Evolutionary conservation across 2,797 vertebrate genomes (phyloP).

Genomic region (Acanthurus leucopareius): DNA sequence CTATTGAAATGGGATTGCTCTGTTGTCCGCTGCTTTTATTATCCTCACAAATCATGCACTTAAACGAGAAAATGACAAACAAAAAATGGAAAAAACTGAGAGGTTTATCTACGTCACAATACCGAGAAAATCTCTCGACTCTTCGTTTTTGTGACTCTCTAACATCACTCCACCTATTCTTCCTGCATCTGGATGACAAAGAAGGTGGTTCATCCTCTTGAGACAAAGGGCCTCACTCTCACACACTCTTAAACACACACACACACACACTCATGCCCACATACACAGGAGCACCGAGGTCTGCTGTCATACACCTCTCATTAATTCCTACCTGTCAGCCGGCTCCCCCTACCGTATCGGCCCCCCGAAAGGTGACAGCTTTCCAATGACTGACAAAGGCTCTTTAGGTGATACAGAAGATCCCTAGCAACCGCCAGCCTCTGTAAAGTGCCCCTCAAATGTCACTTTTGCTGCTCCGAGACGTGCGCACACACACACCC

Average conservation of each 20-base stretch:
- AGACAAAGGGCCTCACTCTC: slow-evolving; percentile 81
- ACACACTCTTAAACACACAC: slow-evolving; percentile 61
- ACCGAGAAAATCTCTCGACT: slow-evolving; percentile 11
- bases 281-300: slow-evolving; percentile 75
- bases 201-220: slow-evolving; percentile 79
- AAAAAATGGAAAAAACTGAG: slow-evolving; percentile 13
- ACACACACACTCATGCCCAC: slow-evolving; percentile 49
- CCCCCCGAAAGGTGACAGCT: slow-evolving; percentile 84
- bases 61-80: slow-evolving; percentile 17
- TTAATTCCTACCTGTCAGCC: slow-evolving; percentile 88
- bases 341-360: slow-evolving; percentile 80
- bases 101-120: slow-evolving; percentile 26
- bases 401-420: slow-evolving; percentile 88
- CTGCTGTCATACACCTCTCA: slow-evolving; percentile 86
- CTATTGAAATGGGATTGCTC: slow-evolving; percentile 35
- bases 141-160: slow-evolving; percentile 23
- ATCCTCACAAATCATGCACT: slow-evolving; percentile 30
- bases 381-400: slow-evolving; percentile 87
- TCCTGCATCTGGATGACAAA: slow-evolving; percentile 67
- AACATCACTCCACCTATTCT: slow-evolving; percentile 48
- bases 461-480: slow-evolving; percentile 86
- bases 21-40: slow-evolving; percentile 24
- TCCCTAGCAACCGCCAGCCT: slow-evolving; percentile 84
- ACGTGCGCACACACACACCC: slow-evolving; percentile 81
- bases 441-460: slow-evolving; percentile 90